A percentile compares a stretch with the other conserved stretches of the same genome.
Evolutionary conservation across 2,797 vertebrate genomes (phyloP).

Genomic region (Rhinella marina): DNA sequence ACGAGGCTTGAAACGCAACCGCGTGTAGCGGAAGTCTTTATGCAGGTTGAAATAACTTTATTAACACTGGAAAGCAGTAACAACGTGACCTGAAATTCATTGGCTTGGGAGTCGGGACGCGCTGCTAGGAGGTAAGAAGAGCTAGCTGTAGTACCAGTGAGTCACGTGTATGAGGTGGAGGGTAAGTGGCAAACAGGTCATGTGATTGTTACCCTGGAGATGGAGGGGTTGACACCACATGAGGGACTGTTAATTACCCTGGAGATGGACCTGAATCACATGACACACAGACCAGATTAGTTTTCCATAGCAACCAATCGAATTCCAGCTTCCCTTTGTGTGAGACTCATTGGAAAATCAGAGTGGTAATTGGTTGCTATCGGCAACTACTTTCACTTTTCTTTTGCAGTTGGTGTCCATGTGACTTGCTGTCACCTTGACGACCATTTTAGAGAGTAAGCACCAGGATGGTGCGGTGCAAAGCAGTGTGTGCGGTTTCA

Average conservation of each 20-base stretch:
- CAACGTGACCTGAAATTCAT: neutral
- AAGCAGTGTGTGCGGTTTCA: too few relatives aligned
- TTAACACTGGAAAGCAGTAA: neutral
- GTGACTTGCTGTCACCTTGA: neutral
- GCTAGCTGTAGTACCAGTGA: neutral
- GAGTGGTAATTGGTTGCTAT: neutral
- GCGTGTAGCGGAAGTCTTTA: neutral
- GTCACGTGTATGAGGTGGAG: neutral
- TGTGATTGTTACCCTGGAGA: neutral
- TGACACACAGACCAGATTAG: neutral
- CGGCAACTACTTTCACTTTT: neutral
- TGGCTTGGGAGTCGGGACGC: neutral
- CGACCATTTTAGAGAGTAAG: neutral
- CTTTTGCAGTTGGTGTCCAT: too few relatives aligned
- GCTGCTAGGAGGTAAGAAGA: neutral
- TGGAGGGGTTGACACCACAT: too few relatives aligned
- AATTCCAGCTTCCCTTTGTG: neutral
- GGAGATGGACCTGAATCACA: neutral
- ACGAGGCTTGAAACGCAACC: conserved; percentile 47
- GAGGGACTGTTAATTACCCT: too few relatives aligned
- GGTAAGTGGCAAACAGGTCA: neutral
- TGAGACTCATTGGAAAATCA: neutral
- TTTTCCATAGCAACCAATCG: neutral
- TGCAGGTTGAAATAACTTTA: neutral
- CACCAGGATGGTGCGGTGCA: too few relatives aligned